Conservation (phyloP, 2,888 invertebrate species). For the Cheilosia variabilis region DNA sequence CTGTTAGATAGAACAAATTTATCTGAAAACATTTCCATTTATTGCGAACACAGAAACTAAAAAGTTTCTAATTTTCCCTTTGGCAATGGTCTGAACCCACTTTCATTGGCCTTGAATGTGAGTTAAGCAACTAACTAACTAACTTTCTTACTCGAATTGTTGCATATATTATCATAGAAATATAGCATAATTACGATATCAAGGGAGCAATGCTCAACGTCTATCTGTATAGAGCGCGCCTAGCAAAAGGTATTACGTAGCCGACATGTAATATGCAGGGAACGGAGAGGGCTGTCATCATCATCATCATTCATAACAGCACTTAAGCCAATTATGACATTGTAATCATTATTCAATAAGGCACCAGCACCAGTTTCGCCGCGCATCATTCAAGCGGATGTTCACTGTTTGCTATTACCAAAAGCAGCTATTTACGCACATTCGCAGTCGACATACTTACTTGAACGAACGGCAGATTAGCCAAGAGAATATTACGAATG, state of each 20-base stretch:
- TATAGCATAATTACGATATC: conserved; percentile 23
- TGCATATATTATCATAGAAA: conserved; percentile 41
- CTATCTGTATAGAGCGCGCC: neutral
- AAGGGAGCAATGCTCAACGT: conserved; percentile 6
- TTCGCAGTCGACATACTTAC: neutral
- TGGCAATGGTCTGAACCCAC: conserved; percentile 26
- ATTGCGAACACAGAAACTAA: neutral
- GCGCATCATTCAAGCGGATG: conserved; percentile 38
- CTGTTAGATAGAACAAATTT: too few relatives aligned
- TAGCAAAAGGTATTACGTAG: conserved; percentile 10
- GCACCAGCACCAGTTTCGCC: conserved; percentile 35
- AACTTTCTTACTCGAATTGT: conserved; percentile 39
- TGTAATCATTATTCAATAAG: conserved; percentile 63
- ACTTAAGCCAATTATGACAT: conserved; percentile 65
- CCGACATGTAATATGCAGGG: neutral
- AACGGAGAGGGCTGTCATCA: conserved; percentile 4
- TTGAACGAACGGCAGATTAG: neutral
- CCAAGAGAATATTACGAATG: neutral
- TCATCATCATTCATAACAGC: conserved; percentile 56
- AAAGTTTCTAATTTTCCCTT: conserved; percentile 45
- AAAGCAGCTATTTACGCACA: conserved; percentile 16
- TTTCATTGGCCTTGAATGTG: conserved; percentile 52
- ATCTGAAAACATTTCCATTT: neutral
- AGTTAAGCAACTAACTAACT: conserved; percentile 14
- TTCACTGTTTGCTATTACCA: conserved; percentile 28